A percentile compares a stretch with the other conserved stretches of the same genome.
Conservation (phyloP, 2,888 invertebrate species). For the Elaeidobius kamerunicus region DNA sequence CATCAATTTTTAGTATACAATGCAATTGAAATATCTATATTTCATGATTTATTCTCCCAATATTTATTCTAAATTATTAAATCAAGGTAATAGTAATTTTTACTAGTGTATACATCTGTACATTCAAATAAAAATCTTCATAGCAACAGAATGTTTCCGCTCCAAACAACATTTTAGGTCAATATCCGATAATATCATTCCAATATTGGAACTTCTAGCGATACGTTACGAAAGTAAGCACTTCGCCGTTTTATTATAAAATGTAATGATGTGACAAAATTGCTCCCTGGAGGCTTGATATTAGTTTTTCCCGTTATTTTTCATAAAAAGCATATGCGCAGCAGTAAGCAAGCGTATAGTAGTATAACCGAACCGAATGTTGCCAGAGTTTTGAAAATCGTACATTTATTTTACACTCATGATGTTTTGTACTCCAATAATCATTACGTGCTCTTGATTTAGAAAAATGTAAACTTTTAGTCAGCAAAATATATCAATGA, state of each 20-base stretch:
- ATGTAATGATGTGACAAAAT: slow-evolving; percentile 27
- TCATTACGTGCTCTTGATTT: too few relatives aligned
- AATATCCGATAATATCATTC: slow-evolving; percentile 5
- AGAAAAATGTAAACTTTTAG: too few relatives aligned
- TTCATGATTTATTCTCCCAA: background rate
- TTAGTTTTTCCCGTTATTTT: slow-evolving; percentile 23
- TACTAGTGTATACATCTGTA: background rate
- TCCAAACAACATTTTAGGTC: slow-evolving; percentile 9
- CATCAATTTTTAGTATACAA: too few relatives aligned
- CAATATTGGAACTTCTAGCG: slow-evolving; percentile 10
- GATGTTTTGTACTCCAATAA: too few relatives aligned
- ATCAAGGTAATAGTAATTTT: background rate
- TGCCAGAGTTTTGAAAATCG: too few relatives aligned
- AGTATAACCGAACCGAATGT: background rate
- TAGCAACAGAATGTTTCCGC: too few relatives aligned
- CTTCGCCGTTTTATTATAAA: slow-evolving; percentile 24
- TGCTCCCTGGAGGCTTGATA: slow-evolving; percentile 22
- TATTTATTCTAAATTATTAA: background rate
- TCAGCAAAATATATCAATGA: too few relatives aligned
- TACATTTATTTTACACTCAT: too few relatives aligned
- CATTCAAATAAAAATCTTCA: background rate
- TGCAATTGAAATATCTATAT: too few relatives aligned
- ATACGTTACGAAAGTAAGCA: slow-evolving; percentile 20
- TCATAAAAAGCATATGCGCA: slow-evolving; percentile 21
- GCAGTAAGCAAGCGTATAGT: slow-evolving; percentile 2